Percentiles rank a stretch among this genome's conserved stretches.
phyloP scores from a whole-genome alignment of 92 coral and sea anemone species.

The Actinostola sp. region DNA sequence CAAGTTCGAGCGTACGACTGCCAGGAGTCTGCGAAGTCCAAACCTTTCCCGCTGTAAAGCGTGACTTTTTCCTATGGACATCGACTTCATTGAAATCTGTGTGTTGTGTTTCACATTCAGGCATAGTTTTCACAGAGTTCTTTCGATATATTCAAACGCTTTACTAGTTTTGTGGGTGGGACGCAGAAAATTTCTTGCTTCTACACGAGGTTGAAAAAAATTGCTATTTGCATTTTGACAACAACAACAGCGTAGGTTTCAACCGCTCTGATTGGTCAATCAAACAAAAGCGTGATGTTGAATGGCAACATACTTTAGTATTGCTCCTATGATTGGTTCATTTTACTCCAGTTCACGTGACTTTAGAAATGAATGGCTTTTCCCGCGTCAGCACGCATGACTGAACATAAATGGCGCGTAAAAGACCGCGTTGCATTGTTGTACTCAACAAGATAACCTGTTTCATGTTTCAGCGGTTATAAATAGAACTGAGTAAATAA shows the following conservation, averaged over 20 bases:
- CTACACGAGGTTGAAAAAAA: conserved; percentile 97
- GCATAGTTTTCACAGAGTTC: conserved; percentile 58
- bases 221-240: conserved; percentile 90
- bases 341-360: conserved; percentile 69
- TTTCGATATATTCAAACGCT: conserved; percentile 32
- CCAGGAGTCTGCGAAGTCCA: conserved; percentile 68
- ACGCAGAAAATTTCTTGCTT: conserved; percentile 76
- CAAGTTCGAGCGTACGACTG: conserved; percentile 86
- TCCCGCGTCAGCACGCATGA: conserved; percentile 68
- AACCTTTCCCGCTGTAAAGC: conserved; percentile 75
- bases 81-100: conserved; percentile 72
- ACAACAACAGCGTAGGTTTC: conserved; percentile 79
- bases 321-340: conserved; percentile 65
- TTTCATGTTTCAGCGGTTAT: conserved; percentile 38
- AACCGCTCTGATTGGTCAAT: conserved; percentile 68
- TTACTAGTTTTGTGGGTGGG: conserved; percentile 85
- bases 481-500: conserved; percentile 34
- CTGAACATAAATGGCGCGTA: conserved; percentile 87
- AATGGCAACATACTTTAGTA: conserved; percentile 74
- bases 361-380: conserved; percentile 80
- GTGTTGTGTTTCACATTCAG: conserved; percentile 70
- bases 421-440: conserved; percentile 71
- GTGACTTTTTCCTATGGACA: conserved; percentile 79
- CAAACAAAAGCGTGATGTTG: conserved; percentile 65
- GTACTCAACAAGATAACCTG: conserved; percentile 1